These are phyloP conservation scores for Oncorhynchus keta DNA, from an alignment of 2,113 vertebrate genomes.

Conservation along the genomic window DNA sequence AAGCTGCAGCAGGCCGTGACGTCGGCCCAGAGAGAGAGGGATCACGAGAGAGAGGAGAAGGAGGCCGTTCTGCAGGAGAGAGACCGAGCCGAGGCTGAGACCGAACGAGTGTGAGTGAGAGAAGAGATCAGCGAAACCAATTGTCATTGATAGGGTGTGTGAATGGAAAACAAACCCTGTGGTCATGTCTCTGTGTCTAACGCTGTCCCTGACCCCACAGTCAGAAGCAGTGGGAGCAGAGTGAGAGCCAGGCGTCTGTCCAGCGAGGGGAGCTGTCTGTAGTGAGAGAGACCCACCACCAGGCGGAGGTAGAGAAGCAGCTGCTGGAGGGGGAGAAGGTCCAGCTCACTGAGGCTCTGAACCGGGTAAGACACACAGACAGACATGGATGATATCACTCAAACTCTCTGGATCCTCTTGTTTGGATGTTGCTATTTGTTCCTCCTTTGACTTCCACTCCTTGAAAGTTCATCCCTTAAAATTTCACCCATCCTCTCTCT, in stretches of 20 bases:
- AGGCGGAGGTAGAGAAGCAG: slow-evolving; percentile 76
- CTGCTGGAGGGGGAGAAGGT: slow-evolving; percentile 77
- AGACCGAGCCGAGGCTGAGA: slow-evolving; percentile 71
- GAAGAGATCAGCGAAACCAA: background rate
- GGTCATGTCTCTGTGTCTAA: too few species aligned
- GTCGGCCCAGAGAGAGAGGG: slow-evolving; percentile 72
- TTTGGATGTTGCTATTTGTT: too few species aligned
- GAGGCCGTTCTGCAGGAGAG: slow-evolving; percentile 65
- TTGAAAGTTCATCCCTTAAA: background rate
- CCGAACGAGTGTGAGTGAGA: slow-evolving; percentile 75
- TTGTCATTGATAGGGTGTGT: too few species aligned
- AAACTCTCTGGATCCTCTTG: too few species aligned
- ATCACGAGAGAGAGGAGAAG: slow-evolving; percentile 78
- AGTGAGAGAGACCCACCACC: slow-evolving; percentile 78
- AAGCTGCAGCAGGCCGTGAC: slow-evolving; percentile 75
- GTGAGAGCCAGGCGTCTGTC: slow-evolving; percentile 77
- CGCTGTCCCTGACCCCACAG: slow-evolving; percentile 55
- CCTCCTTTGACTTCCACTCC: background rate
- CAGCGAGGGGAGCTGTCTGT: slow-evolving; percentile 79
- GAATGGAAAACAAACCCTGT: too few species aligned
- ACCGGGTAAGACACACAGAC: slow-evolving; percentile 66
- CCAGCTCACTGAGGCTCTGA: slow-evolving; percentile 76
- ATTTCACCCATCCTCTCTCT: background rate
- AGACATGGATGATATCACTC: background rate
- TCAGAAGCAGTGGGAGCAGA: slow-evolving; percentile 79